Percentiles rank a stretch among this genome's conserved stretches.
Conservation (phyloP, 1,140 invertebrate species). For the Leptinotarsa lineolata region DNA sequence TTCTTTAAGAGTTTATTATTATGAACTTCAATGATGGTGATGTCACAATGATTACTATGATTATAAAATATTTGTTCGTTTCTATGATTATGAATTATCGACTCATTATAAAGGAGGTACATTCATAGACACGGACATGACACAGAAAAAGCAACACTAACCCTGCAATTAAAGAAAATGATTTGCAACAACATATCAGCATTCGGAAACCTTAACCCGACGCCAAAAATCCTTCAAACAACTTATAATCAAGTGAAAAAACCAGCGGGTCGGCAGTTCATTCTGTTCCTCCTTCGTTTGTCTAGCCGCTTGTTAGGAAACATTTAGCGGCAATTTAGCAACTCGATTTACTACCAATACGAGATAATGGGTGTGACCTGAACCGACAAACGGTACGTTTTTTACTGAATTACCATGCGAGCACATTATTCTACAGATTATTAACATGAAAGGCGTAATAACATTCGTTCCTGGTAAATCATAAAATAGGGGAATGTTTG, state of each 20-base stretch:
- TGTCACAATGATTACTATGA: too few relatives aligned
- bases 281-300: slow-evolving; percentile 3
- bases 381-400: slow-evolving; percentile 17
- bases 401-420: slow-evolving; percentile 14
- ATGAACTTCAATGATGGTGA: too few relatives aligned
- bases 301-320: slow-evolving; percentile 19
- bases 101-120: too few relatives aligned
- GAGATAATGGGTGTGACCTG: not conserved
- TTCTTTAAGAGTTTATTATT: too few relatives aligned
- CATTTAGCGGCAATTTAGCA: slow-evolving; percentile 24
- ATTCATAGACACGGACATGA: too few relatives aligned
- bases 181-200: too few relatives aligned
- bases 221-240: not conserved
- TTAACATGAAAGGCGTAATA: slow-evolving; percentile 8
- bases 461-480: not conserved
- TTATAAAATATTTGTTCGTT: too few relatives aligned
- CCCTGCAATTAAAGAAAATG: too few relatives aligned
- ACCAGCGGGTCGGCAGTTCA: not conserved
- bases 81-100: too few relatives aligned
- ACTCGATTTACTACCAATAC: slow-evolving; percentile 5
- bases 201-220: too few relatives aligned
- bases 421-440: not conserved
- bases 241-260: not conserved
- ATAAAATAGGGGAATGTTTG: not conserved
- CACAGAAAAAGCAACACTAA: too few relatives aligned